Percentiles rank a stretch among this genome's conserved stretches.
phyloP scores from a whole-genome alignment of 2,888 invertebrate genomes.

The Apoderus coryli region DNA sequence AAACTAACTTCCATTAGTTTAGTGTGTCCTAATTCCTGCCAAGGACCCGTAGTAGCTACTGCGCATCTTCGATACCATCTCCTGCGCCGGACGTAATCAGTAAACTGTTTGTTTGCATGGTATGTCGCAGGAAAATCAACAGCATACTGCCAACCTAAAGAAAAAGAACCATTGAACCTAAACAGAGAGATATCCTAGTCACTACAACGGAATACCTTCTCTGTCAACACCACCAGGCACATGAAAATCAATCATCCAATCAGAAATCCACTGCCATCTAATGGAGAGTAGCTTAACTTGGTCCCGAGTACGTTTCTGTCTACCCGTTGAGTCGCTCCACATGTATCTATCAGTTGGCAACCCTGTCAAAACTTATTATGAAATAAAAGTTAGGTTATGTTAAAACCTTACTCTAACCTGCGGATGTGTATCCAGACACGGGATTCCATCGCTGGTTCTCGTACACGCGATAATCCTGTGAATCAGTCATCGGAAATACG shows the following conservation, averaged over 20 bases:
- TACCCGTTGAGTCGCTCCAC: slow-evolving; percentile 85
- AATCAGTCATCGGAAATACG: slow-evolving; percentile 66
- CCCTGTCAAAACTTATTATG: slow-evolving; percentile 31
- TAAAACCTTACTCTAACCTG: slow-evolving; percentile 27
- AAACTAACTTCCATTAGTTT: slow-evolving; percentile 64
- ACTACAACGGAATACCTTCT: too few species aligned
- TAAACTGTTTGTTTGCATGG: slow-evolving; percentile 72
- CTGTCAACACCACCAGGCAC: slow-evolving; percentile 79
- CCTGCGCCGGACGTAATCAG: slow-evolving; percentile 65
- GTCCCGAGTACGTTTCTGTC: slow-evolving; percentile 70
- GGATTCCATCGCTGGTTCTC: slow-evolving; percentile 95
- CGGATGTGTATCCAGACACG: slow-evolving; percentile 72
- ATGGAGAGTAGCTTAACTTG: slow-evolving; percentile 71
- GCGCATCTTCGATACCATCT: slow-evolving; percentile 45
- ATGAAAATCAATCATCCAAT: slow-evolving; percentile 87
- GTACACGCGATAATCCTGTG: slow-evolving; percentile 76
- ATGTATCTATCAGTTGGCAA: slow-evolving; percentile 75
- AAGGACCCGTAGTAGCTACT: slow-evolving; percentile 72
- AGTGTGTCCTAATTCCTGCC: slow-evolving; percentile 77
- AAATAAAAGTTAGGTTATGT: neutral
- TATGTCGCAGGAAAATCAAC: slow-evolving; percentile 81
- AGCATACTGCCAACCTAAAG: slow-evolving; percentile 95
- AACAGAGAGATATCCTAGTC: too few species aligned
- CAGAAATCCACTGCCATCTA: slow-evolving; percentile 85
- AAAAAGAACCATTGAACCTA: too few species aligned